Conservation (phyloP, 1,140 invertebrate genomes). For the Stegodyphus dumicola region DNA sequence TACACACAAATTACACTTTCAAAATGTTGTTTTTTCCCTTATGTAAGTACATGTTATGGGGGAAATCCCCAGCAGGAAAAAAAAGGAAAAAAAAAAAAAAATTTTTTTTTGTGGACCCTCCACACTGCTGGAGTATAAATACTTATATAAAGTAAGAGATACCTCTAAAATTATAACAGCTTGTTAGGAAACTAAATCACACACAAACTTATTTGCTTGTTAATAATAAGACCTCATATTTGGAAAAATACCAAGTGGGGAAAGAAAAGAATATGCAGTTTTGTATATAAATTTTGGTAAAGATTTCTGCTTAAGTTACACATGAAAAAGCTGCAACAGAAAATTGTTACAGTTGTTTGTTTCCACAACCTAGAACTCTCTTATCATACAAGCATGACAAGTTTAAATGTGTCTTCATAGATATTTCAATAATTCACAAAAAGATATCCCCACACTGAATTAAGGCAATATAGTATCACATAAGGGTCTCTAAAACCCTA, state of each 20-base stretch:
- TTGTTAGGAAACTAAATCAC: too few relatives aligned
- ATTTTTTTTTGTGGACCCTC: slow-evolving; percentile 19
- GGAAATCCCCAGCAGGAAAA: not conserved
- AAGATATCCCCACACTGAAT: slow-evolving; percentile 54
- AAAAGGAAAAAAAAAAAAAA: slow-evolving; percentile 26
- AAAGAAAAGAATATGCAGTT: too few relatives aligned
- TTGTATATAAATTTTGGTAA: too few relatives aligned
- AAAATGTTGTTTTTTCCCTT: slow-evolving; percentile 20
- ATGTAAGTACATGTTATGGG: slow-evolving; percentile 47
- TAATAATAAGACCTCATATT: too few relatives aligned
- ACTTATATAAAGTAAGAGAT: slow-evolving; percentile 18
- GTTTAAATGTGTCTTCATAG: slow-evolving; percentile 27
- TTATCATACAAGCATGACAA: slow-evolving; percentile 35
- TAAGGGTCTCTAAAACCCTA: slow-evolving; percentile 55
- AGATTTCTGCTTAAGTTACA: slow-evolving; percentile 1
- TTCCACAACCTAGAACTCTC: slow-evolving; percentile 37
- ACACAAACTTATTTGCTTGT: too few relatives aligned
- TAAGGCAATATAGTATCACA: slow-evolving; percentile 58
- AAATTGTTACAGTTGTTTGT: too few relatives aligned
- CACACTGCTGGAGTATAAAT: slow-evolving; percentile 42
- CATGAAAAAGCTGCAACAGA: slow-evolving; percentile 7
- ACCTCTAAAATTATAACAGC: too few relatives aligned
- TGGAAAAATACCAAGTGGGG: too few relatives aligned
- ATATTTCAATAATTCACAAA: slow-evolving; percentile 51
- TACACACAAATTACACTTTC: slow-evolving; percentile 39